phyloP scores from a whole-genome alignment of 2,113 vertebrate genomes.

The Mormoops blainvillei region DNA sequence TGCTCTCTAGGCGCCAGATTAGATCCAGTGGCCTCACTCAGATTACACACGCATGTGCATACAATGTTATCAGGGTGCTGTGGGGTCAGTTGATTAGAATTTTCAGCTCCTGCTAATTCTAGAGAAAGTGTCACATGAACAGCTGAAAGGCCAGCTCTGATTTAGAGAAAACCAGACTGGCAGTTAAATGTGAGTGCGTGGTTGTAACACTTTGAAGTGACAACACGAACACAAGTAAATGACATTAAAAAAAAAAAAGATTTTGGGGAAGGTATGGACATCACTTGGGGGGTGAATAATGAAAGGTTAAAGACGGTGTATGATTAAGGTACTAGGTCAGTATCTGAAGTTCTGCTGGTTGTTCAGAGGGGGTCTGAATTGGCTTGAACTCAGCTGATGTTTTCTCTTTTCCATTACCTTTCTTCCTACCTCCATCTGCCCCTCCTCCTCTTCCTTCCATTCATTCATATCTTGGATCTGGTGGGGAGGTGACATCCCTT shows the following conservation, averaged over 20 bases:
- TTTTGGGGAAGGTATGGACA: neutral
- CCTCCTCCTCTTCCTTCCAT: neutral
- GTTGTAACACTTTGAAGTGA: neutral
- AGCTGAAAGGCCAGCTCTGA: neutral
- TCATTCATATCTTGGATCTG: neutral
- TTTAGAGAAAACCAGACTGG: slow-evolving; percentile 13
- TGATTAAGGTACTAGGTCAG: neutral
- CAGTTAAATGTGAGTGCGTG: neutral
- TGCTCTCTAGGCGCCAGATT: slow-evolving; percentile 40
- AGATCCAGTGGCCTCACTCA: neutral
- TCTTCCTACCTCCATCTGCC: neutral
- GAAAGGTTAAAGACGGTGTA: neutral
- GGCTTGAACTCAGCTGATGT: neutral
- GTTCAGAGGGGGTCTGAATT: neutral
- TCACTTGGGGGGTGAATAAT: neutral
- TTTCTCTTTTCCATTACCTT: neutral
- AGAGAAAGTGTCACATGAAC: neutral
- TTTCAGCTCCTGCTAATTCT: neutral
- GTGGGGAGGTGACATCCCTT: neutral
- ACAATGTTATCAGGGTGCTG: neutral
- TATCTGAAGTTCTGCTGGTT: neutral
- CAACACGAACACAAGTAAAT: neutral
- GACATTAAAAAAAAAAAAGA: neutral
- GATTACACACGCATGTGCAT: neutral
- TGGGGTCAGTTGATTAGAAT: neutral